Evolutionary conservation across 64 coral and sea anemone species (phyloP).

Genomic region (Exaiptasia diaphana): DNA sequence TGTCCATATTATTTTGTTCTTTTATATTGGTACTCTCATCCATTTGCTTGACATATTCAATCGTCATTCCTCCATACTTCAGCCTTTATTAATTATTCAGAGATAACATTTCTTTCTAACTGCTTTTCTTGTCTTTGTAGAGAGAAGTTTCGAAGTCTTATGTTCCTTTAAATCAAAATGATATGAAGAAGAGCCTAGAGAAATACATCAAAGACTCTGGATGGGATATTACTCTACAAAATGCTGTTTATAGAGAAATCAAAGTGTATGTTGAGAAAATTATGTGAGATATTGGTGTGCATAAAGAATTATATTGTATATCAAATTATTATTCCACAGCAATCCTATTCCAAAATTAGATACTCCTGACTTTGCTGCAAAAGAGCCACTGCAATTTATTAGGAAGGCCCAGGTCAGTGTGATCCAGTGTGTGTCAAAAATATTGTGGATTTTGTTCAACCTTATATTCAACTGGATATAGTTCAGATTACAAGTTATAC

Average conservation of each 20-base stretch:
- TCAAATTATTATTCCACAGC: constrained; percentile 2
- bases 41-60: too few species aligned
- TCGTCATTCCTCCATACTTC: too few species aligned
- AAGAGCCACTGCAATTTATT: constrained; percentile 75
- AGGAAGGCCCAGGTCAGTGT: constrained; percentile 74
- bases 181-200: constrained; percentile 61
- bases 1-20: too few species aligned
- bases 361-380: constrained; percentile 18
- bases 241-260: constrained; percentile 69
- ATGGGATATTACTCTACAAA: constrained; percentile 76
- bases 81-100: too few species aligned
- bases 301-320: background rate
- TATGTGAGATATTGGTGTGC: background rate
- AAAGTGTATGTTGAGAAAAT: constrained; percentile 24
- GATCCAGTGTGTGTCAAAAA: background rate
- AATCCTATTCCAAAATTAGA: background rate
- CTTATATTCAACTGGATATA: too few species aligned
- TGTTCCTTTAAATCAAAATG: constrained; percentile 37
- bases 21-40: too few species aligned
- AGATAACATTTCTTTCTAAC: background rate
- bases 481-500: too few species aligned
- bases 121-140: background rate
- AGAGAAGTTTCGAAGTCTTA: constrained; percentile 80
- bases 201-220: constrained; percentile 72
- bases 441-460: too few species aligned